Evolutionary conservation across 2,888 invertebrate genomes (phyloP).

Genomic region (Andricus curvator): DNA sequence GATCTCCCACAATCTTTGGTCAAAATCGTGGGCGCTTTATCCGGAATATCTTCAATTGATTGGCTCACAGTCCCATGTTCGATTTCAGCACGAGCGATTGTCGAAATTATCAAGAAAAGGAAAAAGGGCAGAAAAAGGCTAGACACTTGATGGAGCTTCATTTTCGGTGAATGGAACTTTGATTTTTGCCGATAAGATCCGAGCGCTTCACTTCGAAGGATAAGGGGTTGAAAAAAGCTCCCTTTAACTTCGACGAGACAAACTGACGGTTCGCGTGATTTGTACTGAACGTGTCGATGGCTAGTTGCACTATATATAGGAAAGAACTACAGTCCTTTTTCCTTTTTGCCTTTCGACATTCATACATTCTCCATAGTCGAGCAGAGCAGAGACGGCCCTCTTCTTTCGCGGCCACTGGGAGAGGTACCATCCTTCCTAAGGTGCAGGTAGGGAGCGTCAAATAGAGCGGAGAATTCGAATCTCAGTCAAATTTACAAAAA

Average conservation of each 20-base stretch:
- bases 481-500: conserved; percentile 74
- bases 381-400: conserved; percentile 61
- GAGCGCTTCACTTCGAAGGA: not conserved
- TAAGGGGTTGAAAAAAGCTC: conserved; percentile 8
- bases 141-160: conserved; percentile 19
- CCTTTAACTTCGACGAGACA: not conserved
- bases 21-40: conserved; percentile 63
- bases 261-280: conserved; percentile 47
- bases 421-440: conserved; percentile 55
- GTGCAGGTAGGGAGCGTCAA: conserved; percentile 73
- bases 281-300: conserved; percentile 70
- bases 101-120: conserved; percentile 62
- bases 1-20: conserved; percentile 80
- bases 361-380: conserved; percentile 73
- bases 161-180: not conserved
- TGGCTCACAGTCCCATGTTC: conserved; percentile 66
- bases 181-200: not conserved
- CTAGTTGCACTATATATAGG: conserved; percentile 77
- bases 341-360: conserved; percentile 73
- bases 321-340: conserved; percentile 70
- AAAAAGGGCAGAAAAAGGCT: conserved; percentile 42
- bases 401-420: conserved; percentile 60
- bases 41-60: conserved; percentile 66
- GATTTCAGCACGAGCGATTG: conserved; percentile 65
- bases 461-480: conserved; percentile 78